Percentiles rank a stretch among this genome's conserved stretches.
Evolutionary conservation across 2,113 vertebrate genomes (phyloP).

Genomic region (Brachypteracias leptosomus): DNA sequence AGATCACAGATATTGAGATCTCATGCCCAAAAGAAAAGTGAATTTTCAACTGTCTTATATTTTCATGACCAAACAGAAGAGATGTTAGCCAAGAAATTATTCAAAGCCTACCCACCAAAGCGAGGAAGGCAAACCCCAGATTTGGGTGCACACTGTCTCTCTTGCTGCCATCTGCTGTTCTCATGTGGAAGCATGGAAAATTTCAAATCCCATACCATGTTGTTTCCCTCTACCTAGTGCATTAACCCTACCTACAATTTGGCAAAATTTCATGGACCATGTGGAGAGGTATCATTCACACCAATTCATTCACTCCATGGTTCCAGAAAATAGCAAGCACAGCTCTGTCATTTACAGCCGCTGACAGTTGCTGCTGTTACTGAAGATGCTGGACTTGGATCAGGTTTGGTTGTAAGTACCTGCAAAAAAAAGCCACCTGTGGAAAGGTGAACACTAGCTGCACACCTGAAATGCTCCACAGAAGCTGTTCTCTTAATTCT

Average conservation of each 20-base stretch:
- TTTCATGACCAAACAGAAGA: not conserved
- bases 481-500: not conserved
- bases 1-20: not conserved
- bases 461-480: not conserved
- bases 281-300: not conserved
- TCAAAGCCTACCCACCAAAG: not conserved
- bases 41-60: not conserved
- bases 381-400: not conserved
- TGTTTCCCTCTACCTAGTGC: not conserved
- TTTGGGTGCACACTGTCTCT: not conserved
- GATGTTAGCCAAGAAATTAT: not conserved
- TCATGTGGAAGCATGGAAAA: not conserved
- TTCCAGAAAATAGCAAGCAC: not conserved
- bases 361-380: not conserved
- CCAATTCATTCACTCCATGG: rapidly evolving
- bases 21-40: not conserved
- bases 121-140: not conserved
- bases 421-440: not conserved
- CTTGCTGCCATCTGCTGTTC: constrained; percentile 60
- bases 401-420: rapidly evolving
- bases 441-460: not conserved
- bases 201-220: not conserved
- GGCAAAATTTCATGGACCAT: not conserved
- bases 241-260: not conserved
- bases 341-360: not conserved